A percentile compares a stretch with the other conserved stretches of the same genome.
Evolutionary conservation across 2,797 vertebrate genomes (phyloP).

Genomic region (Poecilia gillii): DNA sequence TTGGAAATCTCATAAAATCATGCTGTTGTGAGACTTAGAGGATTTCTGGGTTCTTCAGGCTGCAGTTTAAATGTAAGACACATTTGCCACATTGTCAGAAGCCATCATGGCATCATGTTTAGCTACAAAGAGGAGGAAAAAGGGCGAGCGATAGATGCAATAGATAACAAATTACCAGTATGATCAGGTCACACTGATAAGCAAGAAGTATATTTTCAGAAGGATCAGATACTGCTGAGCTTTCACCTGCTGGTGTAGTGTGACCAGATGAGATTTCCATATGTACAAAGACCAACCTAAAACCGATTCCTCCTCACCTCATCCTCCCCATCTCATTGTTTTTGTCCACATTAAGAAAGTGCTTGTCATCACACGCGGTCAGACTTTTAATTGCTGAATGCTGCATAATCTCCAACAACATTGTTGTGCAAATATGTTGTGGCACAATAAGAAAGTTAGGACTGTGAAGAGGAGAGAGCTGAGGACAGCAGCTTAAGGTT

Average conservation of each 20-base stretch:
- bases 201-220: not conserved
- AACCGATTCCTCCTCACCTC: not conserved
- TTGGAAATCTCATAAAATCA: not conserved
- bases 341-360: not conserved
- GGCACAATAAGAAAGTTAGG: not conserved
- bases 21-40: not conserved
- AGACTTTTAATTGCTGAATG: not conserved
- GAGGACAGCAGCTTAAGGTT: not conserved
- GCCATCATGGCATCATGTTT: not conserved
- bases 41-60: not conserved
- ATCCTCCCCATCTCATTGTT: not conserved
- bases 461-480: too few species aligned
- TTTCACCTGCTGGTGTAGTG: not conserved
- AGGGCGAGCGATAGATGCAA: not conserved
- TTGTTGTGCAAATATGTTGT: not conserved
- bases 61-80: not conserved
- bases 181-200: too few species aligned
- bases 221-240: not conserved
- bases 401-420: not conserved
- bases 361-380: not conserved
- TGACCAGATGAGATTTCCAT: not conserved
- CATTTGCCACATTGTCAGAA: not conserved
- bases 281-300: not conserved
- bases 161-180: too few species aligned
- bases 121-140: not conserved